Percentiles rank a stretch among this genome's conserved stretches.
Conservation (phyloP, 2,797 vertebrate genomes). For the Orestias chungarensis region DNA sequence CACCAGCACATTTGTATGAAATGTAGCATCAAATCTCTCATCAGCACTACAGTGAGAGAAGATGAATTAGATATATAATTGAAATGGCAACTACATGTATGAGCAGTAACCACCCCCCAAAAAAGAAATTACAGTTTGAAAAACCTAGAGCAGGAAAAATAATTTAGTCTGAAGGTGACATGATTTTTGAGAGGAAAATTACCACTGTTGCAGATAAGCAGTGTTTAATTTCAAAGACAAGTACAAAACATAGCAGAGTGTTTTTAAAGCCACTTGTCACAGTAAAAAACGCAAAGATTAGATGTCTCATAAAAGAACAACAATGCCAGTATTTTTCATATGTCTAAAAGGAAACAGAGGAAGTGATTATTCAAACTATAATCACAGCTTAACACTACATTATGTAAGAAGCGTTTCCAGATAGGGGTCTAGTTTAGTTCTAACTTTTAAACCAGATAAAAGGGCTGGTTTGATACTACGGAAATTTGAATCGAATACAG, state of each 20-base stretch:
- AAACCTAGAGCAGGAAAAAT: neutral
- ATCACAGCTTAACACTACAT: neutral
- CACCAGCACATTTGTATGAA: constrained; percentile 92
- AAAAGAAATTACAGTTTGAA: neutral
- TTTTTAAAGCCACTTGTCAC: neutral
- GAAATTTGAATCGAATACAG: neutral
- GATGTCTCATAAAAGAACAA: constrained; percentile 1
- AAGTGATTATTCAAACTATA: neutral
- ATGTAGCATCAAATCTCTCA: constrained; percentile 92
- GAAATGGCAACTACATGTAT: neutral
- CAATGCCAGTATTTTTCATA: neutral
- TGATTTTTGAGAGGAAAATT: constrained; percentile 43
- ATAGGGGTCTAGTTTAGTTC: neutral
- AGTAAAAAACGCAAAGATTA: neutral
- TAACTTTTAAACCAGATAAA: neutral
- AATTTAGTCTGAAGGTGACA: constrained; percentile 28
- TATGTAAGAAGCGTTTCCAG: neutral
- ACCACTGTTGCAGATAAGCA: constrained; percentile 23
- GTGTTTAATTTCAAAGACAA: constrained; percentile 49
- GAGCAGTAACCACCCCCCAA: neutral
- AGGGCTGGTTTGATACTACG: neutral
- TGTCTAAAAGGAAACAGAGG: neutral
- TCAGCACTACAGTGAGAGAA: constrained; percentile 80
- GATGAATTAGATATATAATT: neutral
- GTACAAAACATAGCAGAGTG: constrained; percentile 31